These are phyloP conservation scores for Margaritifera margaritifera DNA, from an alignment of 2,888 invertebrate species.

Conservation along the genomic window DNA sequence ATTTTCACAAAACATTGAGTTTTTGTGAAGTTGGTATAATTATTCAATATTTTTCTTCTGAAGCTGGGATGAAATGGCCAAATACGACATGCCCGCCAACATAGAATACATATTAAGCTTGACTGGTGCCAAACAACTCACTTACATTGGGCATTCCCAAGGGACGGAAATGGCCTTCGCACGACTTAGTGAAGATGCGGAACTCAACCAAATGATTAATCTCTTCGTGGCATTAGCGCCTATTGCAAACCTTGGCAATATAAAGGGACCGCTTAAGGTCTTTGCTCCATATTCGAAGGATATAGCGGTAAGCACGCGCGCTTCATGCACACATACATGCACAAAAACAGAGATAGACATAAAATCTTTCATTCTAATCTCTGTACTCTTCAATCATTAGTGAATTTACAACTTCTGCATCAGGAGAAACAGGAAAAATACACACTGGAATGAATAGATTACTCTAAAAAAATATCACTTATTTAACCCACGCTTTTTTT, in stretches of 20 bases:
- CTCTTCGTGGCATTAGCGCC: slow-evolving; percentile 73
- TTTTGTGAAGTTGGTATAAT: too few relatives aligned
- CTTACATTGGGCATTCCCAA: slow-evolving; percentile 93
- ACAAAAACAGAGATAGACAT: too few relatives aligned
- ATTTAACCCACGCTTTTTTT: too few relatives aligned
- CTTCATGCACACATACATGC: too few relatives aligned
- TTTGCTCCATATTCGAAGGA: slow-evolving; percentile 56
- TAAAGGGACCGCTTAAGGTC: slow-evolving; percentile 52
- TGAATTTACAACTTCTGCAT: too few relatives aligned
- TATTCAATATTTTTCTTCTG: too few relatives aligned
- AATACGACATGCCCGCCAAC: slow-evolving; percentile 88
- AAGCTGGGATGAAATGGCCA: slow-evolving; percentile 92
- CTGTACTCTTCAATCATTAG: too few relatives aligned
- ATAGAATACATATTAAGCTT: slow-evolving; percentile 78
- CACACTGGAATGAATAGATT: too few relatives aligned
- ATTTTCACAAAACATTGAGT: too few relatives aligned
- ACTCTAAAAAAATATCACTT: too few relatives aligned
- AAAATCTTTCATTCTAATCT: too few relatives aligned
- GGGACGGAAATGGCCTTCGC: slow-evolving; percentile 76
- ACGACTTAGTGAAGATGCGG: slow-evolving; percentile 53
- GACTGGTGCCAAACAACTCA: slow-evolving; percentile 78
- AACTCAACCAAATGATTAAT: slow-evolving; percentile 64
- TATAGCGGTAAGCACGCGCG: slow-evolving; percentile 33
- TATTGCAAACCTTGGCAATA: slow-evolving; percentile 57
- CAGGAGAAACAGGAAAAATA: too few relatives aligned